Percentiles rank a stretch among this genome's conserved stretches.
Conservation (phyloP, 2,888 invertebrate genomes). For the Clitarchus hookeri region DNA sequence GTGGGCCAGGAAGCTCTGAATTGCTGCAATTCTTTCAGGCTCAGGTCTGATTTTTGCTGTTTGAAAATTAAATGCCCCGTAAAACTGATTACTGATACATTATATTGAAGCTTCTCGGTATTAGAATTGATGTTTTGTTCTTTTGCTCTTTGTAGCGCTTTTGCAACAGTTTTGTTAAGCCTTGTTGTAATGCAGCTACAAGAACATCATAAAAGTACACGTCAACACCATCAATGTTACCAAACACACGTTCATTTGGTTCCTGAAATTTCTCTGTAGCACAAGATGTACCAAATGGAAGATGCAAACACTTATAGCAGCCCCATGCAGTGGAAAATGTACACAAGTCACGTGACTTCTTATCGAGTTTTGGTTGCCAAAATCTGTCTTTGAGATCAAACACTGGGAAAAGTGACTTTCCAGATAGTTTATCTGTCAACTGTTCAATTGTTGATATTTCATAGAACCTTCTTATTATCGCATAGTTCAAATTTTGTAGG, state of each 20-base stretch:
- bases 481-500: conserved; percentile 28
- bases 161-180: neutral
- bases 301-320: neutral
- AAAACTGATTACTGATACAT: neutral
- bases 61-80: neutral
- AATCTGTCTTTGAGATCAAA: conserved; percentile 16
- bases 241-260: too few relatives aligned
- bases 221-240: neutral
- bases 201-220: neutral
- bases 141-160: neutral
- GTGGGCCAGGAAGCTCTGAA: neutral
- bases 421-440: neutral
- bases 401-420: neutral
- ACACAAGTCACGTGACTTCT: neutral
- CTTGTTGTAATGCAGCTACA: neutral
- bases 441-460: conserved; percentile 11
- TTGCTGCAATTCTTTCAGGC: neutral
- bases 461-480: conserved; percentile 26
- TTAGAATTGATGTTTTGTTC: neutral
- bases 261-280: neutral
- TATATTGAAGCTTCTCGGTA: neutral
- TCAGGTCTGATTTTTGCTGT: neutral
- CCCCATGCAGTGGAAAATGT: neutral
- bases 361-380: neutral
- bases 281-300: neutral